phyloP scores from a whole-genome alignment of 1,140 invertebrate species.

The Eueides isabella region DNA sequence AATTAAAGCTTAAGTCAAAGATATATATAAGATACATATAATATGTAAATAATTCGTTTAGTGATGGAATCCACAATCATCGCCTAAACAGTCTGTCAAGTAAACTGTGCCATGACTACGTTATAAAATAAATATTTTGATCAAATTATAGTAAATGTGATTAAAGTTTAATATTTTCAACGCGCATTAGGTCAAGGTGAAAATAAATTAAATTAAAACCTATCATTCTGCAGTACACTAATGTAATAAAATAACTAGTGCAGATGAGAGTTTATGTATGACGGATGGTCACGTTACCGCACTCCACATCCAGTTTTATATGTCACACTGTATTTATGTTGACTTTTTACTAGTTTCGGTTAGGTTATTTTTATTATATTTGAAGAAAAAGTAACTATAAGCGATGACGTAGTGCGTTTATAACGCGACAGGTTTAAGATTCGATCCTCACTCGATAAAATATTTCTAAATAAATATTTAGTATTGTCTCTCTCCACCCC shows the following conservation, averaged over 20 bases:
- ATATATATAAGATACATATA: no score
- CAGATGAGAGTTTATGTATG: neutral
- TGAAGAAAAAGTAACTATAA: no score
- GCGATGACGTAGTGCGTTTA: no score
- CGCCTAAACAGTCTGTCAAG: no score
- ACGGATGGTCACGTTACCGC: neutral
- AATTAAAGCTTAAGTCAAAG: no score
- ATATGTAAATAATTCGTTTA: no score
- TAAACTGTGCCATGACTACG: neutral
- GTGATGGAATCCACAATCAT: neutral
- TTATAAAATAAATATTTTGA: neutral
- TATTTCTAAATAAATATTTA: no score
- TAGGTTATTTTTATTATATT: no score
- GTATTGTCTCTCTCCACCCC: no score
- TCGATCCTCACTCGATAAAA: no score
- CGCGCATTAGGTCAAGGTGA: neutral
- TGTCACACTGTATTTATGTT: neutral
- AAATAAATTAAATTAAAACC: neutral
- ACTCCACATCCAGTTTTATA: neutral
- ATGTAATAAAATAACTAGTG: constrained; percentile 3
- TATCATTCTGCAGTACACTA: neutral
- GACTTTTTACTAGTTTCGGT: neutral
- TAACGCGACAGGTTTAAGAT: no score
- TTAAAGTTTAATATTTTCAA: neutral
- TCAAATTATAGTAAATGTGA: neutral